phyloP scores from a whole-genome alignment of 2,888 invertebrate genomes.

The Smittia sp. region DNA sequence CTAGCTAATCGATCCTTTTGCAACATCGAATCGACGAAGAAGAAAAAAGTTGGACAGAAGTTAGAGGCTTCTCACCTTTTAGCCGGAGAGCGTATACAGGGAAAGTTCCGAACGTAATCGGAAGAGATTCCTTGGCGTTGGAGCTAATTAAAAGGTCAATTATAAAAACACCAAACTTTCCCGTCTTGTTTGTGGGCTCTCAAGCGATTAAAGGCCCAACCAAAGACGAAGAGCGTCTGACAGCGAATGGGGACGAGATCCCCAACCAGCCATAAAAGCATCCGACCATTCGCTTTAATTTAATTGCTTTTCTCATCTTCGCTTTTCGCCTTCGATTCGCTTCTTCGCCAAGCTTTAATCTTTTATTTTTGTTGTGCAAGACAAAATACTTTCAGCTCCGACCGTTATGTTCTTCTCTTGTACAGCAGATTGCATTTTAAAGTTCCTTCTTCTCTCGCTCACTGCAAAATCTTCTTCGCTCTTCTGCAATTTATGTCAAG shows the following conservation, averaged over 20 bases:
- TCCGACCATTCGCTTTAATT: conserved; percentile 8
- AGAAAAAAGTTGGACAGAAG: too few relatives aligned
- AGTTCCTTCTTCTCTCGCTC: background rate
- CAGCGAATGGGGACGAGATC: background rate
- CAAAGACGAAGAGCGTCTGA: background rate
- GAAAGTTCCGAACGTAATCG: background rate
- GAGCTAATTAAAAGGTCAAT: background rate
- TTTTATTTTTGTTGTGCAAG: background rate
- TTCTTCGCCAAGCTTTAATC: background rate
- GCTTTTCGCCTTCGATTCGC: background rate
- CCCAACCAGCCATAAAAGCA: background rate
- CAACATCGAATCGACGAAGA: too few relatives aligned
- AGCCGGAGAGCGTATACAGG: too few relatives aligned
- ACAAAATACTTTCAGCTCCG: background rate
- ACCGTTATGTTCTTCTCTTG: conserved; percentile 1
- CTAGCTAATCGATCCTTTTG: background rate
- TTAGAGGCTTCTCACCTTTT: too few relatives aligned
- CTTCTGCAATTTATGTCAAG: conserved; percentile 8
- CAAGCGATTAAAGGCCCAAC: background rate
- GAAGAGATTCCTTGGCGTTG: background rate
- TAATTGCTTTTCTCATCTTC: conserved; percentile 12
- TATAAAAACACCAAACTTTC: background rate
- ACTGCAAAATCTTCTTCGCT: background rate
- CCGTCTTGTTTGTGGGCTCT: background rate
- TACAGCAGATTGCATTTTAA: conserved; percentile 2